Conservation (phyloP, 2,888 invertebrate species). For the Melanargia galathea region DNA sequence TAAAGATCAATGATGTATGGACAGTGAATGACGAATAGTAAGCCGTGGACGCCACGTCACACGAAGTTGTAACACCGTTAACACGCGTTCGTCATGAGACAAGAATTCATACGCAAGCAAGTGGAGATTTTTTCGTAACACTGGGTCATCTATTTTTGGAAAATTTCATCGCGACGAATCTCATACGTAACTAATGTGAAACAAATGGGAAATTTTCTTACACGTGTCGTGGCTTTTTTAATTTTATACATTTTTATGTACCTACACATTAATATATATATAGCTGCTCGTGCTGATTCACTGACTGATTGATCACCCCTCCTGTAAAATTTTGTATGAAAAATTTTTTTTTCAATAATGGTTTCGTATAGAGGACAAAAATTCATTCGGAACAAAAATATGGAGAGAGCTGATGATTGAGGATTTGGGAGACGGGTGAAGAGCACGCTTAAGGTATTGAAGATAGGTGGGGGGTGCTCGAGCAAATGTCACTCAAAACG, state of each 20-base stretch:
- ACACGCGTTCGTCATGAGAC: constrained; percentile 29
- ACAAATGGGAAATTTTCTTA: constrained; percentile 11
- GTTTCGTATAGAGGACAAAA: too few relatives aligned
- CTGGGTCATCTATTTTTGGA: constrained; percentile 23
- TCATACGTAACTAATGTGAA: neutral
- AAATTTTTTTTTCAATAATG: too few relatives aligned
- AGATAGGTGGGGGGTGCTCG: too few relatives aligned
- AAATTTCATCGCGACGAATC: constrained; percentile 3
- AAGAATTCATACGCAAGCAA: constrained; percentile 32
- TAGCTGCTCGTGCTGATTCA: too few relatives aligned
- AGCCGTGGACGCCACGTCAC: constrained; percentile 27
- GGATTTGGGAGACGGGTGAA: too few relatives aligned
- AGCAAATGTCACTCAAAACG: too few relatives aligned
- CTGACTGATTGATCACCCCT: too few relatives aligned
- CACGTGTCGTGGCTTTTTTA: neutral
- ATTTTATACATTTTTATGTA: neutral
- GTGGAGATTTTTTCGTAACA: constrained; percentile 23
- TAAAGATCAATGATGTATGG: constrained; percentile 32
- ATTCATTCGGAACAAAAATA: too few relatives aligned
- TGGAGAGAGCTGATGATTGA: too few relatives aligned
- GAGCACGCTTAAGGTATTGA: too few relatives aligned
- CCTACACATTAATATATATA: too few relatives aligned
- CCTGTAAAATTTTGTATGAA: too few relatives aligned
- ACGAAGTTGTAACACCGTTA: constrained; percentile 1
- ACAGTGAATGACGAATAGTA: constrained; percentile 23